A percentile compares a stretch with the other conserved stretches of the same genome.
Evolutionary conservation across 1,140 invertebrate species (phyloP).

Genomic region (Drosophila pectinifera): DNA sequence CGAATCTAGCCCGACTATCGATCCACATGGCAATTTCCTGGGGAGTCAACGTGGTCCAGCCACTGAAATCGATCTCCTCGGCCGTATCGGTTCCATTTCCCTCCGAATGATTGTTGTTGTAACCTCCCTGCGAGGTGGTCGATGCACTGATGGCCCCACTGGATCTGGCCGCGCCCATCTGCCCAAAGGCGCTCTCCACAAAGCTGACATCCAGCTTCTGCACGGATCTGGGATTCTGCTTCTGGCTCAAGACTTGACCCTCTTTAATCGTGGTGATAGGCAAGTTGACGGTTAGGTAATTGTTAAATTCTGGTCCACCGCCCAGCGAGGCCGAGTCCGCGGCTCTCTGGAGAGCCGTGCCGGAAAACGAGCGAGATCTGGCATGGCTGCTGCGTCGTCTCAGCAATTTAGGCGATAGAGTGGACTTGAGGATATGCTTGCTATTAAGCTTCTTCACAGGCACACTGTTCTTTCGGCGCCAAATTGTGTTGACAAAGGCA

Average conservation of each 20-base stretch:
- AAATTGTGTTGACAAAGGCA: conserved; percentile 95
- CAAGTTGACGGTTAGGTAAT: conserved; percentile 77
- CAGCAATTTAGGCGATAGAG: conserved; percentile 90
- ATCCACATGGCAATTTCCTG: conserved; percentile 95
- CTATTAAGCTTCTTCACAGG: conserved; percentile 93
- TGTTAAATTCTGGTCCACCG: conserved; percentile 70
- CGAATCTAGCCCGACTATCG: conserved; percentile 89
- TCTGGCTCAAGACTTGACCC: conserved; percentile 44
- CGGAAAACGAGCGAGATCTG: conserved; percentile 90
- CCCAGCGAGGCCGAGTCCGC: conserved; percentile 84
- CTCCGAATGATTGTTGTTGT: conserved; percentile 48
- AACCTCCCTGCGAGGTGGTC: conserved; percentile 17
- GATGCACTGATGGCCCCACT: conserved; percentile 1
- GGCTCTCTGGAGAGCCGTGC: conserved; percentile 86
- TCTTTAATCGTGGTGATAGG: conserved; percentile 77
- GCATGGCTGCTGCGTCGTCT: conserved; percentile 88
- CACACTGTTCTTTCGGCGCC: conserved; percentile 92
- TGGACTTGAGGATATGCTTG: conserved; percentile 93
- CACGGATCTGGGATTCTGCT: conserved; percentile 1
- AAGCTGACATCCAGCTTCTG: conserved; percentile 56
- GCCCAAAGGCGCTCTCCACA: conserved; percentile 57
- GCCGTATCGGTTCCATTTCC: conserved; percentile 8
- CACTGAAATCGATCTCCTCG: conserved; percentile 71
- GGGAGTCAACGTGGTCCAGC: conserved; percentile 93
- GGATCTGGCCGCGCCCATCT: conserved; percentile 2